Base-by-base conservation (phyloP, 2,888 invertebrate genomes). In the Scaptomyza parva region DNA sequence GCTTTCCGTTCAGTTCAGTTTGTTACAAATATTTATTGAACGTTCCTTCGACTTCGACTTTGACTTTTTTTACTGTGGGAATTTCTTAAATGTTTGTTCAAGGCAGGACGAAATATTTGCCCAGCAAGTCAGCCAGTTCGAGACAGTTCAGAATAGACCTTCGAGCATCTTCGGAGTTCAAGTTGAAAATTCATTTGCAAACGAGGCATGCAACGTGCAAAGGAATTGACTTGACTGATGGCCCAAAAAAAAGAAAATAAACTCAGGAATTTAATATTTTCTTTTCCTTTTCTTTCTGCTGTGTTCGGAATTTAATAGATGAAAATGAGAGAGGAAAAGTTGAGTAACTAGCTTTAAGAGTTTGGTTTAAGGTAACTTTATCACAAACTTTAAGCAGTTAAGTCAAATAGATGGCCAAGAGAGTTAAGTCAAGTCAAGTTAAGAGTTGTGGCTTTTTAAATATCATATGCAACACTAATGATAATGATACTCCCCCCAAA, bases 171-270 rank as follows among this genome's bases (percentile, higher is more conserved):
- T 6, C 24, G 22, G 9, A 70, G 55, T 64, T 57, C 51, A 57
- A 61, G 61, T 73, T 65, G 47, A 35, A 64, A 82, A 84, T 70
- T 71, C 67, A 80, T 80, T 83, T 74, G 65, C 30, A 71, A 61
- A 41, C 78, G 45, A 44, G 45, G 41, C 64, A 67, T 64, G 58
- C 51, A 44, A 45, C 76, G 17, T 7, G 11, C 22, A 11, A 64
- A 37, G 43, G 37, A 61, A 62, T 50, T 12, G 48, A 65, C 85
- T 84, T 82, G 82, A 87, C 50, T 76, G 76, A 87, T 87, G 73
- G 65, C 66, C 47, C 20, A 28, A 20, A 51, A 20, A 51, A 55
- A 52, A n/a, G 45, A 52, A 48, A 50, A 48, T 63, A 51, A 48
- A 47, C 66, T 53, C 11, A 8, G 67, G 67, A 80, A 86, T 84